Base-by-base conservation (phyloP, 2,113 vertebrate species). In the Psephotus haematonotus region DNA sequence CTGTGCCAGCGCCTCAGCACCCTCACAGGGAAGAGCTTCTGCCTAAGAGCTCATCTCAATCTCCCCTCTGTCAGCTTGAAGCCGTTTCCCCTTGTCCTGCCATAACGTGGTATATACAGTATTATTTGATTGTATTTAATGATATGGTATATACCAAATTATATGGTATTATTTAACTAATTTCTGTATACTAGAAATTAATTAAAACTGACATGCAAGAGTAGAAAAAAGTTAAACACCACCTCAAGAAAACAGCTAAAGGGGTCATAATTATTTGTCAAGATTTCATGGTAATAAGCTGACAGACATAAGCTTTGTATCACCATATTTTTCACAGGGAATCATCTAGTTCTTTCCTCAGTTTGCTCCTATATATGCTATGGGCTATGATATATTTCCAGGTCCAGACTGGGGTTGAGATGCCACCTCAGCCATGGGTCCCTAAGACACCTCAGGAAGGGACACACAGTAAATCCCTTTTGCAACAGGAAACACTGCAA, bases 401-500 rank as follows among this genome's bases (percentile, higher is more conserved):
- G 29, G 25, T 63, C 28, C 60, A 79, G 43, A 13, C 23, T 43
- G 17, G 78, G 27, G 29, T 5, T 4, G 13, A 55, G 24, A 33
- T 37, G 43, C 22, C 28, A 70, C 44, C 23, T 43, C 0, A 0
- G 17, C 29, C 3, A 2, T 1, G 16, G 11, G 13, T 52, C 22
- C n/a, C 39, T 22, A 63, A 57, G 65, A 22, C 14, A 69, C 6
- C 28, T 64, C 79, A 53, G 0, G 0, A 47, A 88, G 59, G 11
- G 14, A 23, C 1, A 0, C 0, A 0, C 0, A 7, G 12, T 3
- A 10, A 55, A 55, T 25, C 10, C 22, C 9, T 55, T 67, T 17
- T 62, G 53, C 20, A 55, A 43, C 49, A 65, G 20, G 33, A 46
- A 60, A 82, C 19, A 7, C n/a, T 37, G 39, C 57, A 82, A 37